Evolutionary conservation across 2,113 vertebrate genomes (phyloP).

Genomic region (Callopanchax toddi): DNA sequence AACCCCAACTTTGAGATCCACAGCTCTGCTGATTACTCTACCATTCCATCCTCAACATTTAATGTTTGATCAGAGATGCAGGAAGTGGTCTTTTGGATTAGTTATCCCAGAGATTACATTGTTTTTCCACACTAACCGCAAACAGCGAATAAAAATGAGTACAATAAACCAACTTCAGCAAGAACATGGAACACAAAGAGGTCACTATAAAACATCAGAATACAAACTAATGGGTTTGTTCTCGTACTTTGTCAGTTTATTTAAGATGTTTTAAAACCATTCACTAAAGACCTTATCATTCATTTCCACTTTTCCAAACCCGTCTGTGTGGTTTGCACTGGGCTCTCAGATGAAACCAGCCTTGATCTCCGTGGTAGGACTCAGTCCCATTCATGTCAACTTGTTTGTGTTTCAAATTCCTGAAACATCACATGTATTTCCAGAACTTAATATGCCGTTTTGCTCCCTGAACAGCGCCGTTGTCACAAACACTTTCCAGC

Average conservation of each 20-base stretch:
- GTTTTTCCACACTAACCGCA: no score
- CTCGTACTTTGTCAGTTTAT: not conserved
- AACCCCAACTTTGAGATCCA: no score
- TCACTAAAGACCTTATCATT: not conserved
- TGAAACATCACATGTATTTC: constrained; percentile 25
- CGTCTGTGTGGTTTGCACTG: not conserved
- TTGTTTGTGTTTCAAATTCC: constrained; percentile 22
- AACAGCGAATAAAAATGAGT: no score
- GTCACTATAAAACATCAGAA: no score
- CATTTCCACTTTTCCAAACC: not conserved
- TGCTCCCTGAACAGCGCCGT: constrained; percentile 32
- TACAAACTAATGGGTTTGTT: no score
- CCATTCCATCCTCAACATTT: no score
- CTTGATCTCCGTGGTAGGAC: not conserved
- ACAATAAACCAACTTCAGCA: no score
- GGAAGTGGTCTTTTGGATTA: no score
- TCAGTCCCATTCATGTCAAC: constrained; percentile 2
- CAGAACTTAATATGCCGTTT: constrained; percentile 27
- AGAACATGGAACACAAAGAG: no score
- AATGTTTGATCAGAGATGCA: no score
- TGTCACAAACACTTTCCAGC: constrained; percentile 37
- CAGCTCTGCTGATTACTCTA: no score
- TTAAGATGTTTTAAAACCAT: not conserved
- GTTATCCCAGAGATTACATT: no score
- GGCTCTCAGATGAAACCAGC: not conserved